phyloP scores from a whole-genome alignment of 2,888 invertebrate genomes.

The Xylocampa areola region DNA sequence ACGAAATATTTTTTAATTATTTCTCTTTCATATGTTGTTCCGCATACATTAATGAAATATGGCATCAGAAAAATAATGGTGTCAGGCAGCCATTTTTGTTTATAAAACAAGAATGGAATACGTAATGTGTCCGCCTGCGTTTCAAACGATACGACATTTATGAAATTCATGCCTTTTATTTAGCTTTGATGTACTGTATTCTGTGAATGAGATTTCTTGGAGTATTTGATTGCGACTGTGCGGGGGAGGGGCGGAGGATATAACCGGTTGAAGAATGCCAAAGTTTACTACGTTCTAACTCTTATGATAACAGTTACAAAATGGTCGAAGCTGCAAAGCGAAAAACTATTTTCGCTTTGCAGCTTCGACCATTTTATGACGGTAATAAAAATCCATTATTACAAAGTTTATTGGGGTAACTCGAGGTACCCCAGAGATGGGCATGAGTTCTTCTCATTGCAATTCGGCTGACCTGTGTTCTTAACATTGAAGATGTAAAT shows the following conservation, averaged over 20 bases:
- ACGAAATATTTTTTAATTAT: too few relatives aligned
- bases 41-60: too few relatives aligned
- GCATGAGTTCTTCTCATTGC: conserved; percentile 19
- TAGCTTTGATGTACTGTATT: neutral
- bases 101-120: conserved; percentile 7
- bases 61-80: neutral
- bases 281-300: too few relatives aligned
- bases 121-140: conserved; percentile 5
- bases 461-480: neutral
- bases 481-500: conserved; percentile 6
- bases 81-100: conserved; percentile 9
- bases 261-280: neutral
- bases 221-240: too few relatives aligned
- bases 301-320: too few relatives aligned
- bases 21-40: too few relatives aligned
- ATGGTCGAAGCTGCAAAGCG: neutral
- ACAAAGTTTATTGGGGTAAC: conserved; percentile 18
- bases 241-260: too few relatives aligned
- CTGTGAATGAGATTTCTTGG: neutral
- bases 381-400: conserved; percentile 14
- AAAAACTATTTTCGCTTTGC: conserved; percentile 1
- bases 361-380: neutral
- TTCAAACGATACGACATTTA: neutral
- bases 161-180: neutral
- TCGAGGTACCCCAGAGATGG: conserved; percentile 3